Evolutionary conservation across 2,888 invertebrate species (phyloP), one percentile per base, ranked within the genome.

Genomic region (Branchipolynoe longqiensis): DNA sequence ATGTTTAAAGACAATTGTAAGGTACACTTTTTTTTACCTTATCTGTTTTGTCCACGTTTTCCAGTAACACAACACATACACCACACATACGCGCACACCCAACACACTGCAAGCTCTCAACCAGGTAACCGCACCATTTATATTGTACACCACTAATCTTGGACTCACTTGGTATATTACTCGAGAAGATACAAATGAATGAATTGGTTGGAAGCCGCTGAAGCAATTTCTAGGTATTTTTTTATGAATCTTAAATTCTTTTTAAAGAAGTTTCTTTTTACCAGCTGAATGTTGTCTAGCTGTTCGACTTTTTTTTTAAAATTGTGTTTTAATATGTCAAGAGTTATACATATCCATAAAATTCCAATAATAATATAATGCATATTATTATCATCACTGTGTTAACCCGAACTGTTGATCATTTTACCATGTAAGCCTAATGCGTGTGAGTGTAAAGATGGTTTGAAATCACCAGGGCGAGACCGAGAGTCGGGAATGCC

Each of bases 161-260:
- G 69, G 69, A 69, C 69, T 69, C 69, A 69, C 69, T 69, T 69
- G 69, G 69, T 69, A 69, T n/a, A n/a, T 69, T 69, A 36, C 69
- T 69, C 36, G 38, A 8, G 12, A n/a, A n/a, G n/a, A n/a, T n/a
- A n/a, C n/a, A n/a, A n/a, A n/a, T n/a, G 22, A 18, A 31, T 31
- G 2, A 38, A 69, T n/a, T 36, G 18, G 33, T 33, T 14, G 31
- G 38, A 69, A 69, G 69, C 36, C 69, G 69, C 69, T 69, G 14
- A 69, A 58, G 25, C 33, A 14, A 69, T 69, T 33, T 69, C 36
- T 33, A 69, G 69, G 33, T 69, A 69, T 69, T 33, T 38, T 69
- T 69, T 69, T n/a, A n/a, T n/a, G n/a, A n/a, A n/a, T n/a, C n/a
- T n/a, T n/a, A n/a, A n/a, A n/a, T n/a, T n/a, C 38, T 69, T 33